Conservation (phyloP, 2,888 invertebrate species). For the Dione juno region DNA sequence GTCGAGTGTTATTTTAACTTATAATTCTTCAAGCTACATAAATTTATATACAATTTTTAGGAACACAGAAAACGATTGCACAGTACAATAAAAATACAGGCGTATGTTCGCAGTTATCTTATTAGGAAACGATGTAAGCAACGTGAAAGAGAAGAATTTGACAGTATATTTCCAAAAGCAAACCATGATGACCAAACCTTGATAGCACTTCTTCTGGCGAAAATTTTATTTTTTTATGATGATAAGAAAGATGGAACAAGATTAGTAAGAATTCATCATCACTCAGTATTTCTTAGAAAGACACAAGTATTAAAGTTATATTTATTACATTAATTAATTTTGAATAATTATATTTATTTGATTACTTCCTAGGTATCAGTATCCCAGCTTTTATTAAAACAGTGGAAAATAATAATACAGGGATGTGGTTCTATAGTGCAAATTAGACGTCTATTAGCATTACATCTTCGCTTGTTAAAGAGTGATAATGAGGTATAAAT, state of each 20-base stretch:
- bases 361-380: constrained; percentile 74
- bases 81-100: constrained; percentile 92
- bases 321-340: constrained; percentile 6
- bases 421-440: constrained; percentile 65
- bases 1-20: not conserved
- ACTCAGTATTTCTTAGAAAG: not conserved
- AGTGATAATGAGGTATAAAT: constrained; percentile 69
- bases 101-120: constrained; percentile 89
- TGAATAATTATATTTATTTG: no score
- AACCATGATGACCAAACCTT: constrained; percentile 75
- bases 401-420: constrained; percentile 75
- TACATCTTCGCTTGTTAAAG: constrained; percentile 66
- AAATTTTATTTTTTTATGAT: constrained; percentile 91
- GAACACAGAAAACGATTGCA: constrained; percentile 88
- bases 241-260: constrained; percentile 82
- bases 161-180: constrained; percentile 80
- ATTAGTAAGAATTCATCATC: constrained; percentile 66
- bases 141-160: constrained; percentile 87
- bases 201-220: constrained; percentile 84
- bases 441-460: constrained; percentile 68
- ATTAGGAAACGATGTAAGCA: constrained; percentile 87
- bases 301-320: not conserved
- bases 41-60: constrained; percentile 57
- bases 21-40: not conserved
- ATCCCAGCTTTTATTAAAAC: constrained; percentile 81